Conservation (phyloP, 1,140 invertebrate genomes). For the Araneus ventricosus region DNA sequence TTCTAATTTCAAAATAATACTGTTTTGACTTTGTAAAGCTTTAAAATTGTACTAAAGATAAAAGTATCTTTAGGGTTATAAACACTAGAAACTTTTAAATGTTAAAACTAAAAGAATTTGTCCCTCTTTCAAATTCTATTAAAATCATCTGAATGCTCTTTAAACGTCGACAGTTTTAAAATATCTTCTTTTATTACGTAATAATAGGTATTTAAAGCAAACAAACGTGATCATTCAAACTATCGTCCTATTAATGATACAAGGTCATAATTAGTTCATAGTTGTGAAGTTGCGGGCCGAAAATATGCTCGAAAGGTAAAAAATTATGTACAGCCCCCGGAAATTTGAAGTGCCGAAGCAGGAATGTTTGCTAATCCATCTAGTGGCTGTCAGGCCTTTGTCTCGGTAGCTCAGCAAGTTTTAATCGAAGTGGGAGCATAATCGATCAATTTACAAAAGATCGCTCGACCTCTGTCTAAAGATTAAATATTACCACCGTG, state of each 20-base stretch:
- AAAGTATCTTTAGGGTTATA: too few relatives aligned
- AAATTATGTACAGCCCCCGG: background rate
- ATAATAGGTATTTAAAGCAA: background rate
- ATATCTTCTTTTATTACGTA: too few relatives aligned
- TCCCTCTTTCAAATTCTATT: too few relatives aligned
- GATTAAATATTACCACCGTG: slow-evolving; percentile 61
- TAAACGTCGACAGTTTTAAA: too few relatives aligned
- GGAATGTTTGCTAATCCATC: slow-evolving; percentile 68
- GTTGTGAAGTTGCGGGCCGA: background rate
- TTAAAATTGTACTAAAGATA: too few relatives aligned
- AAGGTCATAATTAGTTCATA: slow-evolving; percentile 40
- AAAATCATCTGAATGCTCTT: too few relatives aligned
- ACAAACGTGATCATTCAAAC: background rate
- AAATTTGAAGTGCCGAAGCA: slow-evolving; percentile 67
- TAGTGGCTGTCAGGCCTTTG: slow-evolving; percentile 61
- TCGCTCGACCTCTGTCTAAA: slow-evolving; percentile 63
- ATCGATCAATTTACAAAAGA: slow-evolving; percentile 73
- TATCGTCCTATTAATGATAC: background rate
- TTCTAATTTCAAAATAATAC: too few relatives aligned
- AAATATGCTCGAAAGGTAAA: background rate
- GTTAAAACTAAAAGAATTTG: too few relatives aligned
- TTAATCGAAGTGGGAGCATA: slow-evolving; percentile 57
- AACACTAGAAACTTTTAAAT: too few relatives aligned
- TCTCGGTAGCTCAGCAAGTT: slow-evolving; percentile 55
- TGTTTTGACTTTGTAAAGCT: too few relatives aligned